A percentile compares a stretch with the other conserved stretches of the same genome.
Evolutionary conservation across 64 coral and sea anemone species (phyloP).

Genomic region (Stichodactyla mertensii): DNA sequence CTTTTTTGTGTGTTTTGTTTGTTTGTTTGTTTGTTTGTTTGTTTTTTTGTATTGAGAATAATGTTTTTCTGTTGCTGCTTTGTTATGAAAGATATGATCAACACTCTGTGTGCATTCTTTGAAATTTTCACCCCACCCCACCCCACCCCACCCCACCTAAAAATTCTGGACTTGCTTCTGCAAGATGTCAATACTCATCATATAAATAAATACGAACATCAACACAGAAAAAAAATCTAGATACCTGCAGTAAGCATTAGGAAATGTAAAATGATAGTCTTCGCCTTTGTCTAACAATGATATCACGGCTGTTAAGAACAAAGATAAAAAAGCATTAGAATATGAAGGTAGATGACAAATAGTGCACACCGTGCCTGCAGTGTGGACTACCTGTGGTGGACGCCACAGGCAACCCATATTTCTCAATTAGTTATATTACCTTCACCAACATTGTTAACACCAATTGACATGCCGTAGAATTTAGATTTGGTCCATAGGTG

Average conservation of each 20-base stretch:
- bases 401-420: not conserved
- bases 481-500: conserved; percentile 98
- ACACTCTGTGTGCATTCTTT: no score
- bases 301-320: conserved; percentile 52
- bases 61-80: no score
- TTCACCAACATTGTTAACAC: conserved; percentile 85
- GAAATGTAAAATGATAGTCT: conserved; percentile 93
- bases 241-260: conserved; percentile 90
- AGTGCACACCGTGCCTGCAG: not conserved
- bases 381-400: not conserved
- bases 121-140: no score
- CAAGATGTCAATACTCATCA: no score
- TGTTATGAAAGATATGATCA: no score
- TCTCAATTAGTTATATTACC: conserved; percentile 33
- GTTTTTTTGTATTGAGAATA: no score
- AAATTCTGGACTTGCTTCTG: no score
- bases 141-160: no score
- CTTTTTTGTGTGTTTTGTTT: no score
- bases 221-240: not conserved
- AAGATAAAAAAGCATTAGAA: not conserved
- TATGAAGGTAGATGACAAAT: not conserved
- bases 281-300: conserved; percentile 86
- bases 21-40: no score
- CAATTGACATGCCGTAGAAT: conserved; percentile 99
- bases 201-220: no score